Conservation (phyloP, 2,888 invertebrate species). For the Volucella bombylans region DNA sequence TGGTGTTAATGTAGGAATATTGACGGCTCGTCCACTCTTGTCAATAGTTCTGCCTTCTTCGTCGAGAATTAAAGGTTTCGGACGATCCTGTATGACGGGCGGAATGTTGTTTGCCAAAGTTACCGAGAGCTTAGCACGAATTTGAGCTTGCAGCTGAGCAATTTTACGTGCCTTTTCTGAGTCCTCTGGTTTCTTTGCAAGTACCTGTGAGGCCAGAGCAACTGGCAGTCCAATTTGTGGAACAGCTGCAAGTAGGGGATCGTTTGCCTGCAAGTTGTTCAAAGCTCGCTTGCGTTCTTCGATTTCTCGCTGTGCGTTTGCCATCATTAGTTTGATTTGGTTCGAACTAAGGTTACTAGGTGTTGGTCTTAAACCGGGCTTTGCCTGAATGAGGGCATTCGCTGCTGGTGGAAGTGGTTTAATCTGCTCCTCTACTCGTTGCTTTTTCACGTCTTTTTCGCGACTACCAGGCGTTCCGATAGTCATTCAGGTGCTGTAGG, state of each 20-base stretch:
- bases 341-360: constrained; percentile 77
- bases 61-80: constrained; percentile 95
- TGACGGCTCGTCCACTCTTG: constrained; percentile 91
- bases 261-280: constrained; percentile 85
- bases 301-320: constrained; percentile 94
- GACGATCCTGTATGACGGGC: constrained; percentile 84
- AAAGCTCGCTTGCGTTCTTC: constrained; percentile 93
- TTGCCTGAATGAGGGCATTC: constrained; percentile 13
- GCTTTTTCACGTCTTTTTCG: constrained; percentile 80
- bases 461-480: constrained; percentile 82
- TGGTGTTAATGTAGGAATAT: constrained; percentile 94
- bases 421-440: constrained; percentile 79
- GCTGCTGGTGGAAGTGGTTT: constrained; percentile 72
- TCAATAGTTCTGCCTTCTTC: constrained; percentile 97
- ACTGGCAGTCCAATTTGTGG: constrained; percentile 81
- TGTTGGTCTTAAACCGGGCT: constrained; percentile 75
- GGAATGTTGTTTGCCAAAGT: constrained; percentile 83
- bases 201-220: constrained; percentile 79
- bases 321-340: constrained; percentile 93
- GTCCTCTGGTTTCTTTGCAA: constrained; percentile 84
- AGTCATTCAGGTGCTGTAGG: constrained; percentile 88
- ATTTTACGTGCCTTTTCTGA: constrained; percentile 94
- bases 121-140: constrained; percentile 91
- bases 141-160: constrained; percentile 95
- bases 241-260: constrained; percentile 80